phyloP scores from a whole-genome alignment of 2,113 vertebrate species.

The Xerus inauris region DNA sequence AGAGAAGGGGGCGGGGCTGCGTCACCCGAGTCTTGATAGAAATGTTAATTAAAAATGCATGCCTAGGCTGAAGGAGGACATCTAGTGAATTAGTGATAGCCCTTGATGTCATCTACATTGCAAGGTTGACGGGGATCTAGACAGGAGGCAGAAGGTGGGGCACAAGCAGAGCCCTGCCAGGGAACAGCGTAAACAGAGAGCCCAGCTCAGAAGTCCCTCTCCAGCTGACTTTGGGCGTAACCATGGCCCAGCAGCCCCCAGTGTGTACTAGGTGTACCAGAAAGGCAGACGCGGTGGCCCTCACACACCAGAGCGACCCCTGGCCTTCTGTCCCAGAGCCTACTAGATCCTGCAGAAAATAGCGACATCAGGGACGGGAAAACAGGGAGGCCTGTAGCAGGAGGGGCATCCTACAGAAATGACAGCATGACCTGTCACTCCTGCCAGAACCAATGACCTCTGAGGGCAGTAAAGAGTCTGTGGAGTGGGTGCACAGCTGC shows the following conservation, averaged over 20 bases:
- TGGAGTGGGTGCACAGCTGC: accelerated
- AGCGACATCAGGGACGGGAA: accelerated
- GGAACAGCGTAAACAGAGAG: not conserved
- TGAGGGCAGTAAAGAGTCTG: not conserved
- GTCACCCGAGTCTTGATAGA: constrained; percentile 73
- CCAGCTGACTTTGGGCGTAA: not conserved
- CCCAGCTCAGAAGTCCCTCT: not conserved
- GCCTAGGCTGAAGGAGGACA: constrained; percentile 54
- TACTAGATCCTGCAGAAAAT: not conserved
- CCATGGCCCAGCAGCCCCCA: not conserved
- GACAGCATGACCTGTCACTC: not conserved
- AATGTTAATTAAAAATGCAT: constrained; percentile 78
- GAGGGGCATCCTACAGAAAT: not conserved
- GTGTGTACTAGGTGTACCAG: not conserved
- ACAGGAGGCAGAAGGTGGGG: not conserved
- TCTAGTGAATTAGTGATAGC: constrained; percentile 76
- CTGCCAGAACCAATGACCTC: not conserved
- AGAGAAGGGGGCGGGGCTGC: constrained; percentile 53
- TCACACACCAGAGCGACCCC: not conserved
- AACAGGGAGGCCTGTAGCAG: not conserved
- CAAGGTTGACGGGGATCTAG: constrained; percentile 32
- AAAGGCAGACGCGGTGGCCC: not conserved
- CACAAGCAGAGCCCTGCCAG: accelerated
- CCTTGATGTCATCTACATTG: not conserved
- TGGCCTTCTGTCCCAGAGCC: not conserved